Evolutionary conservation across 2,888 invertebrate species (phyloP).

Genomic region (Pseudoips prasinana): DNA sequence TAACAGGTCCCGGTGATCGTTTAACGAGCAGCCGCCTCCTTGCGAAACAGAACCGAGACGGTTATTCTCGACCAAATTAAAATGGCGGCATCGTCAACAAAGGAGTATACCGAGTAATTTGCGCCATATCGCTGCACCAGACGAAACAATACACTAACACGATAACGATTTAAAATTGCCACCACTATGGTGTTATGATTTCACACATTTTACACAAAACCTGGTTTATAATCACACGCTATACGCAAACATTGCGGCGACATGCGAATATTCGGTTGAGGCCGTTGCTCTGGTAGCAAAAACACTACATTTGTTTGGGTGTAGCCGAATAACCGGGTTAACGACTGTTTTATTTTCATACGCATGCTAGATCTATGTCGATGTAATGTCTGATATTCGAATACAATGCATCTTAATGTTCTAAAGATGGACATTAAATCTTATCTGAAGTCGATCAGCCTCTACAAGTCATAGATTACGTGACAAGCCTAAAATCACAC

Average conservation of each 20-base stretch:
- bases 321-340: slow-evolving; percentile 16
- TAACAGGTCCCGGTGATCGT: slow-evolving; percentile 36
- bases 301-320: slow-evolving; percentile 6
- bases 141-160: slow-evolving; percentile 32
- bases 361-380: slow-evolving; percentile 11
- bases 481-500: no score
- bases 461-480: no score
- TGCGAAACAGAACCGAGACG: slow-evolving; percentile 36
- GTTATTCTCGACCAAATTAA: slow-evolving; percentile 51
- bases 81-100: slow-evolving; percentile 54
- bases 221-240: slow-evolving; percentile 10
- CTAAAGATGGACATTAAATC: no score
- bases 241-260: slow-evolving; percentile 7
- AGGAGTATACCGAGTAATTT: slow-evolving; percentile 35
- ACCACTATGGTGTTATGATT: slow-evolving; percentile 12
- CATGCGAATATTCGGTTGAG: neutral
- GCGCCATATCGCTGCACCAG: slow-evolving; percentile 35
- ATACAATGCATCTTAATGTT: no score
- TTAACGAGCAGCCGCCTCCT: slow-evolving; percentile 33
- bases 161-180: slow-evolving; percentile 39
- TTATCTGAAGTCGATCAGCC: neutral
- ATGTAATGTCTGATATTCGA: no score
- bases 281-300: no score
- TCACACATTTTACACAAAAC: slow-evolving; percentile 10
- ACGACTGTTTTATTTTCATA: slow-evolving; percentile 18